phyloP scores from a whole-genome alignment of 2,888 invertebrate genomes.

The Synergus laeviventris region DNA sequence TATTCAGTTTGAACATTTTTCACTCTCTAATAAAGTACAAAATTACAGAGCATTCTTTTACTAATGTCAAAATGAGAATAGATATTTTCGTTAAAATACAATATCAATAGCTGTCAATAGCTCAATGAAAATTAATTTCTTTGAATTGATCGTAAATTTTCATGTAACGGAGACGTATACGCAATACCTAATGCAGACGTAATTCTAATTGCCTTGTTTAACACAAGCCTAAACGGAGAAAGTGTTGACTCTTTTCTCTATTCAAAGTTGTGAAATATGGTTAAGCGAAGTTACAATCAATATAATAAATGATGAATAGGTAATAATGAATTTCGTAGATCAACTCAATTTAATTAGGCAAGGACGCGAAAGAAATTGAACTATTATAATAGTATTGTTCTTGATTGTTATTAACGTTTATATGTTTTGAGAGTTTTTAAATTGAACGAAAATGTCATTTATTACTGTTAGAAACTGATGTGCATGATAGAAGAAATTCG shows the following conservation, averaged over 20 bases:
- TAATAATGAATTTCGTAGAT: not conserved
- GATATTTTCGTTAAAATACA: not conserved
- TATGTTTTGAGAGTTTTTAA: not conserved
- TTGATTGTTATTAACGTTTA: not conserved
- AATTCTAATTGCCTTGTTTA: conserved; percentile 31
- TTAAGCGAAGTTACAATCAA: not conserved
- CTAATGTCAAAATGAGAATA: not conserved
- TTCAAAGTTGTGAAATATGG: conserved; percentile 10
- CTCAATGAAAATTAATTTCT: not conserved
- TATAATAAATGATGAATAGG: not conserved
- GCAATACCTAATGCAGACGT: conserved; percentile 21
- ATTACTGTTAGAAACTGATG: not conserved
- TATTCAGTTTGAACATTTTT: too few relatives aligned
- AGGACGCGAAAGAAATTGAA: not conserved
- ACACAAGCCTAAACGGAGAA: conserved; percentile 31
- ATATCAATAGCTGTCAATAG: not conserved
- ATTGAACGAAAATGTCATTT: not conserved
- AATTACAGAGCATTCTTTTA: too few relatives aligned
- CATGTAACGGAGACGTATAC: not conserved
- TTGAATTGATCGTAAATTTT: not conserved
- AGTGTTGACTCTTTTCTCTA: conserved; percentile 27
- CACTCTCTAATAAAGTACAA: too few relatives aligned
- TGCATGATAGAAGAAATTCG: not conserved
- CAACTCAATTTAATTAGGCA: not conserved
- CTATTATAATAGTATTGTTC: not conserved